phyloP scores from a whole-genome alignment of 92 coral and sea anemone species.

The Pocillopora grandis region DNA sequence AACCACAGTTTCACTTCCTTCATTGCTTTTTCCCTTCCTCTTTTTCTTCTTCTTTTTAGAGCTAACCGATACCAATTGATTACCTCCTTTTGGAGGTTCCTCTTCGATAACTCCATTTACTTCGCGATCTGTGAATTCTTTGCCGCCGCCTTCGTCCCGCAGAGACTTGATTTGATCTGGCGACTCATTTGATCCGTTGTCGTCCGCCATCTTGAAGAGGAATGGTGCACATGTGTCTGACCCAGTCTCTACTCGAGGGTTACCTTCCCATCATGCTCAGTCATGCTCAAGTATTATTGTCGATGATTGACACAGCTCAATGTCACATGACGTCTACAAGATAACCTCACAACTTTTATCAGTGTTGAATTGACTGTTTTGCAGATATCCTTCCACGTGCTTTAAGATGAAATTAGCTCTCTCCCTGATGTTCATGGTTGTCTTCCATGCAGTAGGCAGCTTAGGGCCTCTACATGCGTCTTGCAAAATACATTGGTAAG shows the following conservation, averaged over 20 bases:
- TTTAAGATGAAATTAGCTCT: constrained; percentile 14
- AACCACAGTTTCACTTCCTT: constrained; percentile 14
- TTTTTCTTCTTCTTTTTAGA: constrained; percentile 95
- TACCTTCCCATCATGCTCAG: constrained; percentile 44
- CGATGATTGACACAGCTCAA: too few relatives aligned
- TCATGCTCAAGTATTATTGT: too few relatives aligned
- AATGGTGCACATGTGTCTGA: constrained; percentile 49
- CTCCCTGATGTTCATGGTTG: constrained; percentile 10
- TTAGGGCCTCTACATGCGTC: constrained; percentile 72
- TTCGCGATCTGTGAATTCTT: constrained; percentile 29
- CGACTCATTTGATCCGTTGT: constrained; percentile 32
- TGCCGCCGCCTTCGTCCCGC: constrained; percentile 49
- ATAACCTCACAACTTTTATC: too few relatives aligned
- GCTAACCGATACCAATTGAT: constrained; percentile 43
- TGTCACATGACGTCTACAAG: not conserved
- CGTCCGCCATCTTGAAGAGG: constrained; percentile 76
- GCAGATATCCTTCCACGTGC: not conserved
- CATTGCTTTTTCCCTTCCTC: constrained; percentile 65
- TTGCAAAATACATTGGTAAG: constrained; percentile 86
- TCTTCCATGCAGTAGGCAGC: constrained; percentile 18
- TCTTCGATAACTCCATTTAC: constrained; percentile 70
- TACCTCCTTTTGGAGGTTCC: constrained; percentile 44
- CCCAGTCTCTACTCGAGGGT: constrained; percentile 34
- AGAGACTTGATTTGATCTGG: constrained; percentile 54
- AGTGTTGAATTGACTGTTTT: not conserved